Conservation (phyloP, 1,140 invertebrate species). For the Ceratosolen fusciceps region DNA sequence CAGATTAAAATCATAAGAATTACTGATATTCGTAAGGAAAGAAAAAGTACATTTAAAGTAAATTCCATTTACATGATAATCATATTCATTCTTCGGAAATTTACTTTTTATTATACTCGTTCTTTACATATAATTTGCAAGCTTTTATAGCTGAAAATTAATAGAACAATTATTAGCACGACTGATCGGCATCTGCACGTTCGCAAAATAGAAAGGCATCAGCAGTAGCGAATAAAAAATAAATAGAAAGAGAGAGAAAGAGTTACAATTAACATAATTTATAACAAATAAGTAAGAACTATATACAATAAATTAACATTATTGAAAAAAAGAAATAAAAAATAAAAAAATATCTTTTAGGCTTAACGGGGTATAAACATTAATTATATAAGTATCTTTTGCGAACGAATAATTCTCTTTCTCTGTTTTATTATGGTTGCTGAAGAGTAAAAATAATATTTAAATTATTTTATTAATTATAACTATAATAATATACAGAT, state of each 20-base stretch:
- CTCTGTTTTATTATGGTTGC: slow-evolving; percentile 41
- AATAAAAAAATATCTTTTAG: not conserved
- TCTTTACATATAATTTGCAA: slow-evolving; percentile 37
- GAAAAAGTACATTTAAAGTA: slow-evolving; percentile 47
- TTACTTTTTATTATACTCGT: not conserved
- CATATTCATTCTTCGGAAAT: not conserved
- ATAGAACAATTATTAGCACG: slow-evolving; percentile 50
- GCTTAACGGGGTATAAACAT: not conserved
- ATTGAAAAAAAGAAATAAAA: slow-evolving; percentile 8
- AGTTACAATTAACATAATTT: slow-evolving; percentile 42
- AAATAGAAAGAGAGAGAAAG: not conserved
- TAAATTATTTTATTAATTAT: slow-evolving; percentile 38
- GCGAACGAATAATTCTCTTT: slow-evolving; percentile 27
- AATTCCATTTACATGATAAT: not conserved
- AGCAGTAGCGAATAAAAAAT: not conserved
- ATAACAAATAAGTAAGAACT: slow-evolving; percentile 24
- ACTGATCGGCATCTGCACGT: slow-evolving; percentile 51
- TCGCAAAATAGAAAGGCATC: slow-evolving; percentile 47
- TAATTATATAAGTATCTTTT: slow-evolving; percentile 13
- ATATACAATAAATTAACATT: slow-evolving; percentile 18
- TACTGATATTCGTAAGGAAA: slow-evolving; percentile 57
- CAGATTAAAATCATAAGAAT: slow-evolving; percentile 64
- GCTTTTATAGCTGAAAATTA: slow-evolving; percentile 59
- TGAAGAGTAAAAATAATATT: slow-evolving; percentile 30
- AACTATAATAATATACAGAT: slow-evolving; percentile 41